phyloP scores from a whole-genome alignment of 2,113 vertebrate genomes.

The Perca fluviatilis region DNA sequence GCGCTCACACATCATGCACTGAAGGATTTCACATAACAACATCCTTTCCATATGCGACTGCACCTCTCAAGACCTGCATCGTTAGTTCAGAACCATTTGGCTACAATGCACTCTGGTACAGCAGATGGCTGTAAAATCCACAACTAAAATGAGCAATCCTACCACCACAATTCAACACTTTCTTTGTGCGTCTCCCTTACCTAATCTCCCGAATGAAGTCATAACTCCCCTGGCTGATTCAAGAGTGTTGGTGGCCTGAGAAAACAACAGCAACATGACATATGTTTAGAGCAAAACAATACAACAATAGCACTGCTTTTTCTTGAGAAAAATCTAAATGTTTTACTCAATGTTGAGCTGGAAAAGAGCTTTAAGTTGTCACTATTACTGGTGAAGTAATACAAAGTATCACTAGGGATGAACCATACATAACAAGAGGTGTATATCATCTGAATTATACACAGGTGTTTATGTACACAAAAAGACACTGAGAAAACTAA shows the following conservation, averaged over 20 bases:
- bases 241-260: conserved; percentile 72
- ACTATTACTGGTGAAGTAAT: background rate
- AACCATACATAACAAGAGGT: background rate
- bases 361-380: background rate
- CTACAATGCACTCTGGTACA: background rate
- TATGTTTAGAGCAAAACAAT: conserved; percentile 14
- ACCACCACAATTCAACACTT: conserved; percentile 3
- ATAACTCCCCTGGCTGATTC: conserved; percentile 67
- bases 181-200: conserved; percentile 62
- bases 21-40: conserved; percentile 23
- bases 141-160: background rate
- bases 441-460: background rate
- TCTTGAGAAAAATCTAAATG: background rate
- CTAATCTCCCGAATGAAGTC: conserved; percentile 78
- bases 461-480: background rate
- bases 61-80: background rate
- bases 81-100: background rate
- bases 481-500: background rate
- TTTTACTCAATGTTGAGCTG: background rate
- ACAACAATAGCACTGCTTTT: background rate
- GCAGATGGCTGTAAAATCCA: background rate
- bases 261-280: conserved; percentile 47
- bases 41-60: background rate
- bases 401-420: background rate
- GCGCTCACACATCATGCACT: conserved; percentile 50